Base-by-base conservation (phyloP, 23 tunicate species). In the Trididemnum nubilum region DNA sequence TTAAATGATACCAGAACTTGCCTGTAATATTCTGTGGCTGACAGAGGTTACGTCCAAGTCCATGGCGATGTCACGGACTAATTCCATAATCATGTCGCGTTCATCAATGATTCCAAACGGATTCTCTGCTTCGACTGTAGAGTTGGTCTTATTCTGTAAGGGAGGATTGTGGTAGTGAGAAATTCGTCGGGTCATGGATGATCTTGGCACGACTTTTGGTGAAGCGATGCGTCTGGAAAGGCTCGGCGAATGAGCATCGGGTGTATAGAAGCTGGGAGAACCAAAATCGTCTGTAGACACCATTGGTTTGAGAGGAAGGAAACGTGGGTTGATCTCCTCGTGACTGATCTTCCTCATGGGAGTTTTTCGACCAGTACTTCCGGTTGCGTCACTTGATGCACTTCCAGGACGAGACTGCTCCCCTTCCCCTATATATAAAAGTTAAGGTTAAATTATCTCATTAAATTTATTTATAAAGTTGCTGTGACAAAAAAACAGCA, bases 51-150 rank as follows among this genome's bases (percentile, higher is more conserved):
- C 85, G 60, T 93, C 98, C 19, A 93, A 64, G 65, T 93, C 98
- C 88, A 81, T 93, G 2, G 98, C 90, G 31, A 93, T 93, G 78
- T 93, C 98, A 34, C 84, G 83, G 2, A 92, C 97, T 26, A 93
- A 67, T 32, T 93, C 93, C 98, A 93, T 93, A 29, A 93, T 93
- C 98, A 93, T 93, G 77, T 93, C 98, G 12, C 98, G 93, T 64
- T 93, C 98, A 73, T 93, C 98, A 12, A 93, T 87, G 67, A 87
- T 86, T 9, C 81, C 31, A 2, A 38, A 22, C 7, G 69, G 49
- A 49, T 29, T 51, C 9, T 71, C 80, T 22, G 37, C 25, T 4
- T 77, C 81, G 21, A 1, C 52, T n/a, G 24, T 72, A 30, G 51
- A 12, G 29, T 76, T 58, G 26, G 4, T 9, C 21, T 36, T 36